Base-by-base conservation (phyloP, 1,140 invertebrate species). In the Drosophila repleta region DNA sequence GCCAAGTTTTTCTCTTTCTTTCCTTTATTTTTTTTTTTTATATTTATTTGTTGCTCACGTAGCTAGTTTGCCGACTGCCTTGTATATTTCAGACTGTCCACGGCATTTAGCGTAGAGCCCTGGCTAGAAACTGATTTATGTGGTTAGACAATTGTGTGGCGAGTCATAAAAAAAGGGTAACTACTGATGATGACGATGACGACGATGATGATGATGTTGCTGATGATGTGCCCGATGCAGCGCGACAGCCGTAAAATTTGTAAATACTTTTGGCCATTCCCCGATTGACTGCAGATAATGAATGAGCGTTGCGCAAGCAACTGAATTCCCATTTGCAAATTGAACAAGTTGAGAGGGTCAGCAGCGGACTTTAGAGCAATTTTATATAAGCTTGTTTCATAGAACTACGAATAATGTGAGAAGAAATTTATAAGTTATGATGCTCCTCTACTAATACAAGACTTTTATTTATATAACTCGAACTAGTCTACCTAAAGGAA, bases 71-170 rank as follows among this genome's bases (percentile, higher is more conserved):
- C 66, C 58, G 75, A 17, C 62, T 64, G 29, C 20, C 35, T 46
- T 17, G 20, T 55, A 65, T 45, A 41, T 70, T 57, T 26, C 60
- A 26, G 61, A 32, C 68, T 80, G 74, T 74, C 20, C 74, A 62
- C 73, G 63, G 79, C 83, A 87, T 87, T 87, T 87, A 87, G 79
- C 79, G 63, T 71, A 61, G 63, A 66, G 68, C 71, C 62, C 52
- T 53, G 68, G 81, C 82, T 87, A 82, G 83, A 62, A 88, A 79
- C 83, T 87, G 82, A 87, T 87, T 88, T 82, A 87, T 88, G 83
- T 79, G 82, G 67, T 78, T 75, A 67, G 63, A 57, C 48, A 56
- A 58, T 66, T 76, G 57, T 74, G 72, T 73, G 52, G 48, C 49
- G 52, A 76, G 55, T 85, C 77, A 84, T 84, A 85, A 80, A 48